A percentile compares a stretch with the other conserved stretches of the same genome.
These are phyloP conservation scores for Leptinotarsa defecta DNA, from an alignment of 1,140 invertebrate species.

Conservation along the genomic window DNA sequence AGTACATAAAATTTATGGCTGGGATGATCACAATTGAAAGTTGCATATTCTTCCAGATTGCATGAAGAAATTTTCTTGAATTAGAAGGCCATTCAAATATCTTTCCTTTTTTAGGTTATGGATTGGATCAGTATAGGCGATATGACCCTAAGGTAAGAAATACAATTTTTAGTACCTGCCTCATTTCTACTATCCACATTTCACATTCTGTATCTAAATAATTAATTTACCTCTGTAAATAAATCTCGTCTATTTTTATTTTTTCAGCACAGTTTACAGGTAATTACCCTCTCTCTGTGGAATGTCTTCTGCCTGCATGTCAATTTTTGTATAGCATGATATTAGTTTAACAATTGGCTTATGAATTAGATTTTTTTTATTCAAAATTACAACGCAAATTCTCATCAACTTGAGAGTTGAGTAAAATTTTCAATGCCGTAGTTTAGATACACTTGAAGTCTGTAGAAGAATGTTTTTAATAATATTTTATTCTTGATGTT, in stretches of 20 bases:
- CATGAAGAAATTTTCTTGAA: too few relatives aligned
- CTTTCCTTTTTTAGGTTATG: slow-evolving; percentile 72
- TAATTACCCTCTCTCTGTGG: slow-evolving; percentile 40
- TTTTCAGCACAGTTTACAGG: slow-evolving; percentile 53
- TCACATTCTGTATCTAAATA: too few relatives aligned
- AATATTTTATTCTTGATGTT: not conserved
- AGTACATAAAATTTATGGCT: too few relatives aligned
- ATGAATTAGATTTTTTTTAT: slow-evolving; percentile 10
- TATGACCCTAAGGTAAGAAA: slow-evolving; percentile 91
- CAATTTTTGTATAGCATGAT: slow-evolving; percentile 7
- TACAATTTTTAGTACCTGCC: not conserved
- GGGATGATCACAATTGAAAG: too few relatives aligned
- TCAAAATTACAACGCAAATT: slow-evolving; percentile 1
- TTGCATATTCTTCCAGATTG: too few relatives aligned
- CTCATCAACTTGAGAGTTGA: not conserved
- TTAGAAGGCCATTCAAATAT: not conserved
- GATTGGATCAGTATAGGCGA: slow-evolving; percentile 92
- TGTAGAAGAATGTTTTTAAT: not conserved
- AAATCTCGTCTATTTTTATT: slow-evolving; percentile 17
- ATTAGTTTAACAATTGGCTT: slow-evolving; percentile 19
- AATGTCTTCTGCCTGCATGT: slow-evolving; percentile 17
- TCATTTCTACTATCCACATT: slow-evolving; percentile 5
- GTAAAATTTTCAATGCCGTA: not conserved
- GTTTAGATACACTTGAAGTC: not conserved
- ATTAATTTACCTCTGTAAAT: slow-evolving; percentile 10